These are phyloP conservation scores for Tortricodes alternella DNA, from an alignment of 2,888 invertebrate species.

Conservation along the genomic window DNA sequence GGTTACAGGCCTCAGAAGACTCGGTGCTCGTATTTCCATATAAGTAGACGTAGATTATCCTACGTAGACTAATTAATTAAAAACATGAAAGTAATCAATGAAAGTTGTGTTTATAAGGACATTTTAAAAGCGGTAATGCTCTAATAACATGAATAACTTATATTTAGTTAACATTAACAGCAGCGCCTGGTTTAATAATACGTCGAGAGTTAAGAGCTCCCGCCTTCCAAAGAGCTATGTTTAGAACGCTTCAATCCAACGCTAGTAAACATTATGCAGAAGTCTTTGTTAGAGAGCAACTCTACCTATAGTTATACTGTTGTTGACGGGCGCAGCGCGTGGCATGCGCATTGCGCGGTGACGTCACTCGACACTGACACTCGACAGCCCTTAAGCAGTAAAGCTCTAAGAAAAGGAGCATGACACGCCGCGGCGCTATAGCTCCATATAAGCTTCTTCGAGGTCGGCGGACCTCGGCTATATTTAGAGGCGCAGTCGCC, in stretches of 20 bases:
- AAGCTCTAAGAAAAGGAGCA: not conserved
- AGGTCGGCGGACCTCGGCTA: slow-evolving; percentile 26
- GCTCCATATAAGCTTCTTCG: not conserved
- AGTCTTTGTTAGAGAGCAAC: not conserved
- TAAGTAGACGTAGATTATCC: too few relatives aligned
- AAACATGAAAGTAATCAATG: too few relatives aligned
- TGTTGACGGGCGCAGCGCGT: not conserved
- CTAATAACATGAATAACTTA: too few relatives aligned
- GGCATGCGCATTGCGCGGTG: not conserved
- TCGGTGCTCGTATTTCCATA: too few relatives aligned
- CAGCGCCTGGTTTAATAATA: not conserved
- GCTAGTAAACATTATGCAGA: not conserved
- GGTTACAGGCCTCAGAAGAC: too few relatives aligned
- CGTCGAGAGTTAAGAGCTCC: not conserved
- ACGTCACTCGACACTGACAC: not conserved
- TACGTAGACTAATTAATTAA: too few relatives aligned
- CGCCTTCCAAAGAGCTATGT: not conserved
- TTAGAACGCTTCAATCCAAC: not conserved
- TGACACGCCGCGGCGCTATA: not conserved
- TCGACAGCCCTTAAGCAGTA: not conserved
- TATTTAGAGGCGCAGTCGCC: slow-evolving; percentile 24
- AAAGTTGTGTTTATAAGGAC: too few relatives aligned
- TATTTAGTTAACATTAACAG: too few relatives aligned
- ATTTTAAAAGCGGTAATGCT: not conserved
- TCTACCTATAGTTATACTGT: not conserved